Percentiles rank a stretch among this genome's conserved stretches.
Conservation (phyloP, 2,888 invertebrate species). For the Polyommatus iphigenia region DNA sequence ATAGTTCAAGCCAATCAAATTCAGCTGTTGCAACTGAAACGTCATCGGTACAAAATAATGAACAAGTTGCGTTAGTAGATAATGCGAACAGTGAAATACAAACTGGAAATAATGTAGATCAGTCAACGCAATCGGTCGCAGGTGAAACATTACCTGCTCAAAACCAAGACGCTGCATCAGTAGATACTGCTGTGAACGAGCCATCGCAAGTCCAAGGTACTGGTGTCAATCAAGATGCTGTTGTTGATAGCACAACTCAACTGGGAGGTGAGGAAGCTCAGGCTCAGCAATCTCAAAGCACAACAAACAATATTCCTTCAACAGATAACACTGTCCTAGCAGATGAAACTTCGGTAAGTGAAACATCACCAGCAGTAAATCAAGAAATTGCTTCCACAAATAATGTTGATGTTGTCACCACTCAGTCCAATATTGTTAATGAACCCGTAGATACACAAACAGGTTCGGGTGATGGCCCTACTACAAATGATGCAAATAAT, state of each 20-base stretch:
- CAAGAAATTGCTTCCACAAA: background rate
- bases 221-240: background rate
- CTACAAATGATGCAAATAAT: background rate
- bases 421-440: background rate
- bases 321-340: background rate
- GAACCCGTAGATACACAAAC: constrained; percentile 12
- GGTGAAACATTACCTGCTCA: background rate
- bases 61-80: background rate
- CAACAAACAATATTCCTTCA: background rate
- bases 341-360: background rate
- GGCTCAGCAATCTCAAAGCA: background rate
- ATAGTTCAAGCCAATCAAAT: background rate
- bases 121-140: background rate
- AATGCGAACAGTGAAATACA: background rate
- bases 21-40: background rate
- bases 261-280: background rate
- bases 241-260: background rate
- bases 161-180: background rate
- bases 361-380: background rate
- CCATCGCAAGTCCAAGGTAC: background rate
- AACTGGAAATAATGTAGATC: background rate
- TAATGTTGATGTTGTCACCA: background rate
- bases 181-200: background rate
- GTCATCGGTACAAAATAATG: background rate
- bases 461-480: constrained; percentile 16